These are phyloP conservation scores for Siniperca knerii DNA, from an alignment of 2,113 vertebrate genomes.

Conservation along the genomic window DNA sequence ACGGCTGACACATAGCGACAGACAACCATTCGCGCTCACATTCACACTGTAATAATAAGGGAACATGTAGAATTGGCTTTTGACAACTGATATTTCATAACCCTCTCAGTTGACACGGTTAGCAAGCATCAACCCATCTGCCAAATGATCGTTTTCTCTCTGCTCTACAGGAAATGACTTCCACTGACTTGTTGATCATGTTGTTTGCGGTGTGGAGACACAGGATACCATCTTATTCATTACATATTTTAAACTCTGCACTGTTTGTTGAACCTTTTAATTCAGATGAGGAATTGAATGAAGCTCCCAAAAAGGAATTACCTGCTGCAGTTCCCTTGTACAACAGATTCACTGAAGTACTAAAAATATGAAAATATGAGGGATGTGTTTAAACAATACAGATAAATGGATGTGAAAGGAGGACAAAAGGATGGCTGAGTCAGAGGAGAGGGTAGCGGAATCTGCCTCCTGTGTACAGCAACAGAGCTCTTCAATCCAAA, in stretches of 20 bases:
- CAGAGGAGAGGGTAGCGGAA: too few relatives aligned
- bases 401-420: not conserved
- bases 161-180: not conserved
- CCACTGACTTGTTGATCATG: not conserved
- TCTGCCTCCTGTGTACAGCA: not conserved
- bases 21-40: not conserved
- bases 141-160: not conserved
- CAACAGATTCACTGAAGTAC: not conserved
- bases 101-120: not conserved
- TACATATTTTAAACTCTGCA: not conserved
- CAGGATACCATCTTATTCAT: not conserved
- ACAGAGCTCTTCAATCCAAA: not conserved
- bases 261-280: not conserved
- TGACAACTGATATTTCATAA: not conserved
- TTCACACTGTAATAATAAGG: not conserved
- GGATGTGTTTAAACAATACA: not conserved
- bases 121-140: not conserved
- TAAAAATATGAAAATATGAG: not conserved
- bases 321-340: not conserved
- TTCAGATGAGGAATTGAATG: not conserved
- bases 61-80: not conserved
- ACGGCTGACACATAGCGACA: not conserved
- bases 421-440: not conserved
- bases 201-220: not conserved
- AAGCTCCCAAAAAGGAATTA: not conserved